Conservation (phyloP, 2,888 invertebrate genomes). For the Phaonia tiefii region DNA sequence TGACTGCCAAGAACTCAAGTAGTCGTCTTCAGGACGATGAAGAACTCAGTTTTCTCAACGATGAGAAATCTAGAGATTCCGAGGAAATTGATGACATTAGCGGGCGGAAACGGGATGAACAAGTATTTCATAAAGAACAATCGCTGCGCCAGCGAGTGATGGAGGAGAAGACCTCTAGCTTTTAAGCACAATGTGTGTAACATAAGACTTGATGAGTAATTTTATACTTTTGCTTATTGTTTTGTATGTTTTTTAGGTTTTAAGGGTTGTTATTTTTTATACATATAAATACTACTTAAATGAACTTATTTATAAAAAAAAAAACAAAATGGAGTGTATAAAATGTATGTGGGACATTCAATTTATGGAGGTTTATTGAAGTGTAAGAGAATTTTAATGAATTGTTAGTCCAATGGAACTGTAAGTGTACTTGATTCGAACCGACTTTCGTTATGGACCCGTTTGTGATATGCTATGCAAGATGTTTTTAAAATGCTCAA, state of each 20-base stretch:
- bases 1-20: conserved; percentile 62
- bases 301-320: too few species aligned
- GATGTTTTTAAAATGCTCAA: too few species aligned
- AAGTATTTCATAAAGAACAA: conserved; percentile 1
- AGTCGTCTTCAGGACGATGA: conserved; percentile 77
- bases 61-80: conserved; percentile 74
- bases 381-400: too few species aligned
- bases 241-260: not conserved
- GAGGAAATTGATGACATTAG: conserved; percentile 77
- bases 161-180: conserved; percentile 37
- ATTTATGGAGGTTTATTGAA: too few species aligned
- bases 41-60: conserved; percentile 76
- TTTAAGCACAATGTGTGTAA: conserved; percentile 1
- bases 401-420: too few species aligned
- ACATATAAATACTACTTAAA: too few species aligned
- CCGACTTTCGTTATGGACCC: too few species aligned
- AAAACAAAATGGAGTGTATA: too few species aligned
- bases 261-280: not conserved
- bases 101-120: conserved; percentile 41
- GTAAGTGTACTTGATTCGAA: too few species aligned
- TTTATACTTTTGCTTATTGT: not conserved
- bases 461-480: too few species aligned
- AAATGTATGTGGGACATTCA: too few species aligned
- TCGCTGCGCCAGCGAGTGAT: conserved; percentile 28
- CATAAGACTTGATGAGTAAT: too few species aligned